Percentiles rank a stretch among this genome's conserved stretches.
These are phyloP conservation scores for Lasioglossum baleicum DNA, from an alignment of 1,140 invertebrate genomes.

Conservation along the genomic window DNA sequence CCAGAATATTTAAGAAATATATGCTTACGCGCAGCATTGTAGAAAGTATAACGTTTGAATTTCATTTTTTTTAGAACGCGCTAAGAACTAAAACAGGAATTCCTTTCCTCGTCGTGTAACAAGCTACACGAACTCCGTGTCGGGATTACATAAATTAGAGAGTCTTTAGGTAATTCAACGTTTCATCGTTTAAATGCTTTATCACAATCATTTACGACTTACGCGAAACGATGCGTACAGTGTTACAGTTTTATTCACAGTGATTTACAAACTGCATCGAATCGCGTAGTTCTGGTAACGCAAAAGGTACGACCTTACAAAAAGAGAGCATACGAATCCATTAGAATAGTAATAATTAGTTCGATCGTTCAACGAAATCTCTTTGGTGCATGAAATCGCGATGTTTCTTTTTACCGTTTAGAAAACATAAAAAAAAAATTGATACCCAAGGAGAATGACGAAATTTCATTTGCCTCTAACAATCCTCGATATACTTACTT, in stretches of 20 bases:
- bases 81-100: slow-evolving; percentile 37
- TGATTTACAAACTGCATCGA: slow-evolving; percentile 37
- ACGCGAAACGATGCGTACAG: slow-evolving; percentile 41
- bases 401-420: neutral
- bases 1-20: slow-evolving; percentile 43
- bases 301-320: slow-evolving; percentile 39
- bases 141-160: slow-evolving; percentile 36
- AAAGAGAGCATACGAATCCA: slow-evolving; percentile 23
- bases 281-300: slow-evolving; percentile 54
- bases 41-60: slow-evolving; percentile 41
- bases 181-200: slow-evolving; percentile 44
- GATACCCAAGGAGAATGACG: neutral
- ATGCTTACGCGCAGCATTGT: slow-evolving; percentile 41
- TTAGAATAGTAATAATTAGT: slow-evolving; percentile 5
- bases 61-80: slow-evolving; percentile 17
- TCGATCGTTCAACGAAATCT: slow-evolving; percentile 2
- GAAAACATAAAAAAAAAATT: neutral
- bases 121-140: slow-evolving; percentile 40
- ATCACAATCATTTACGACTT: slow-evolving; percentile 52
- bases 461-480: neutral
- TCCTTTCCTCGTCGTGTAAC: slow-evolving; percentile 23
- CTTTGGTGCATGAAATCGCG: slow-evolving; percentile 6
- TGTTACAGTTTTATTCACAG: slow-evolving; percentile 53
- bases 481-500: slow-evolving; percentile 4
- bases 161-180: slow-evolving; percentile 20